These are phyloP conservation scores for Antheraea pernyi DNA, from an alignment of 1,140 invertebrate species.

Conservation along the genomic window DNA sequence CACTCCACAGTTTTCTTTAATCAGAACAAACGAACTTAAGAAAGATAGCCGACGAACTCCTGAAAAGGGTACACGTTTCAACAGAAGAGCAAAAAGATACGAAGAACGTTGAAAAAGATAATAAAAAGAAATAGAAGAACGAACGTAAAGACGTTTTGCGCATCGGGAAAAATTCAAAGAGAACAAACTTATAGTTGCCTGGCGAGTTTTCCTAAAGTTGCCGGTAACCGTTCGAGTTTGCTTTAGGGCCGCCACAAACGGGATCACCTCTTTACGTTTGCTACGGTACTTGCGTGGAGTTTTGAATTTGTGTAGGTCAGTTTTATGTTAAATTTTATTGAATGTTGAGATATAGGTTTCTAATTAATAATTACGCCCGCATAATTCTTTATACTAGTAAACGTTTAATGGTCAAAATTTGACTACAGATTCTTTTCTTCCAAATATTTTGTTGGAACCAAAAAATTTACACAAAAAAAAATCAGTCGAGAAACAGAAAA, in stretches of 20 bases:
- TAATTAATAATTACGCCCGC: too few species aligned
- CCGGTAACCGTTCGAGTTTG: neutral
- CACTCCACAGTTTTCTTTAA: constrained; percentile 43
- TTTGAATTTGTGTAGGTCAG: too few species aligned
- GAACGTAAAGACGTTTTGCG: constrained; percentile 44
- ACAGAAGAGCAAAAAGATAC: constrained; percentile 62
- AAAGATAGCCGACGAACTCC: constrained; percentile 74
- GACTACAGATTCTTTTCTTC: too few species aligned
- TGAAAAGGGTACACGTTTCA: constrained; percentile 76
- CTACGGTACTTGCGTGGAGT: too few species aligned
- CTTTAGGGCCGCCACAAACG: neutral
- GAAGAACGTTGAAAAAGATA: constrained; percentile 38
- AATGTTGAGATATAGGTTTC: too few species aligned
- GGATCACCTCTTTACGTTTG: neutral
- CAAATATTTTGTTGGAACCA: too few species aligned
- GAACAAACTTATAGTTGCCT: constrained; percentile 55
- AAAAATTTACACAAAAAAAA: too few species aligned
- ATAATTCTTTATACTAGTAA: too few species aligned
- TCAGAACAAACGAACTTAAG: constrained; percentile 63
- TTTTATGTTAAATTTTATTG: too few species aligned
- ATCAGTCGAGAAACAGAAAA: too few species aligned
- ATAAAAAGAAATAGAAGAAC: constrained; percentile 47
- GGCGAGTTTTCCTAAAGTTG: constrained; percentile 62
- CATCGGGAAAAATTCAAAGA: constrained; percentile 68
- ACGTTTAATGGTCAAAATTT: too few species aligned